These are phyloP conservation scores for Hycleus cichorii DNA, from an alignment of 1,140 invertebrate genomes.

Conservation along the genomic window DNA sequence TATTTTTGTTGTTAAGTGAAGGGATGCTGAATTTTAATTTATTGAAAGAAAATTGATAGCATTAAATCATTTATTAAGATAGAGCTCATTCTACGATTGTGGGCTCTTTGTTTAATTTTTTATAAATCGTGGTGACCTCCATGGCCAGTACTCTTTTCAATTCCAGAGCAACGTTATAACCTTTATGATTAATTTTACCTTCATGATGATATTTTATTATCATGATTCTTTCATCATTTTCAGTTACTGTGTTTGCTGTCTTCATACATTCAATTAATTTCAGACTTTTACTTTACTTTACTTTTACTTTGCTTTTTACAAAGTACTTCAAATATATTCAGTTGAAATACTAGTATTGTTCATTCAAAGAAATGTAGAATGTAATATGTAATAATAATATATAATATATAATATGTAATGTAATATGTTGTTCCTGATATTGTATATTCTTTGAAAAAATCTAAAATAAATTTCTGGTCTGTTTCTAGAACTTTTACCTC, in stretches of 20 bases:
- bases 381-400: too few relatives aligned
- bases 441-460: neutral
- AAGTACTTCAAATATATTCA: neutral
- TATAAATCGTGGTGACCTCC: too few relatives aligned
- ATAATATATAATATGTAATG: too few relatives aligned
- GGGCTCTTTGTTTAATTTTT: too few relatives aligned
- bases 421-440: neutral
- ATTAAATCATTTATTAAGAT: too few relatives aligned
- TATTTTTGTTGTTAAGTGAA: too few relatives aligned
- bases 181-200: slow-evolving; percentile 18
- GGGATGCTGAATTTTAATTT: too few relatives aligned
- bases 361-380: neutral
- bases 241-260: neutral
- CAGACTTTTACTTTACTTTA: neutral
- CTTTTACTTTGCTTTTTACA: too few relatives aligned
- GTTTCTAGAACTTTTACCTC: neutral
- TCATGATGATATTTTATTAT: slow-evolving; percentile 18
- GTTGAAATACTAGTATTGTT: neutral
- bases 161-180: slow-evolving; percentile 15
- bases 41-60: too few relatives aligned
- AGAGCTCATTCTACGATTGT: too few relatives aligned
- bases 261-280: neutral
- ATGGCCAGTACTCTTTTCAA: too few relatives aligned
- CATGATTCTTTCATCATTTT: slow-evolving; percentile 4
- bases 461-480: neutral